phyloP scores from a whole-genome alignment of 2,113 vertebrate species.

The Silurus meridionalis region DNA sequence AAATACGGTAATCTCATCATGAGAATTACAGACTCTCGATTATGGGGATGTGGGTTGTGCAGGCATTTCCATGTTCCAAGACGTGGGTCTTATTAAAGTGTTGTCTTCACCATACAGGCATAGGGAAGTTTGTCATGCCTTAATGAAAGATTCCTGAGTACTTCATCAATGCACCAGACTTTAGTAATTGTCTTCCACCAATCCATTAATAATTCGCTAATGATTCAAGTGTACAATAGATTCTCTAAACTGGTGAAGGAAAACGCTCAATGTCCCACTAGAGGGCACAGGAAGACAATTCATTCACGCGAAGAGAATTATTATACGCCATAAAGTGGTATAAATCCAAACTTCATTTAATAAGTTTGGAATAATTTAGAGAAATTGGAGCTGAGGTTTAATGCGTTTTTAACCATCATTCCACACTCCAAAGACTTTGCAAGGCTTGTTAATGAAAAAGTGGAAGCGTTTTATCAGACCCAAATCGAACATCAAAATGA shows the following conservation, averaged over 20 bases:
- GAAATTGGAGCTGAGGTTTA: not conserved
- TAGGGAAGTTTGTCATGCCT: too few relatives aligned
- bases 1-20: too few relatives aligned
- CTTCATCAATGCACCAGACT: too few relatives aligned
- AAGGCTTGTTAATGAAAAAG: conserved; percentile 22
- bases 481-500: not conserved
- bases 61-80: too few relatives aligned
- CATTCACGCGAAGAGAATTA: not conserved
- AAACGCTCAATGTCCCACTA: conserved; percentile 36
- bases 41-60: too few relatives aligned
- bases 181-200: too few relatives aligned
- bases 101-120: too few relatives aligned
- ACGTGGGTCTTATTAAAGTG: too few relatives aligned
- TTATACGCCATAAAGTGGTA: not conserved
- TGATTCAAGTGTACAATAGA: not conserved
- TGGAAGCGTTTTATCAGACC: not conserved
- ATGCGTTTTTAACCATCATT: not conserved
- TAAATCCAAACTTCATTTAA: not conserved
- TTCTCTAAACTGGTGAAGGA: not conserved
- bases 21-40: too few relatives aligned
- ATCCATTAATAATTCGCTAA: too few relatives aligned
- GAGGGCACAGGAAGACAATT: conserved; percentile 44
- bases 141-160: too few relatives aligned
- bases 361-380: not conserved
- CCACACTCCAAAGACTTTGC: not conserved